A percentile compares a stretch with the other conserved stretches of the same genome.
Conservation (phyloP, 2,797 vertebrate genomes). For the Eospalax fontanierii region DNA sequence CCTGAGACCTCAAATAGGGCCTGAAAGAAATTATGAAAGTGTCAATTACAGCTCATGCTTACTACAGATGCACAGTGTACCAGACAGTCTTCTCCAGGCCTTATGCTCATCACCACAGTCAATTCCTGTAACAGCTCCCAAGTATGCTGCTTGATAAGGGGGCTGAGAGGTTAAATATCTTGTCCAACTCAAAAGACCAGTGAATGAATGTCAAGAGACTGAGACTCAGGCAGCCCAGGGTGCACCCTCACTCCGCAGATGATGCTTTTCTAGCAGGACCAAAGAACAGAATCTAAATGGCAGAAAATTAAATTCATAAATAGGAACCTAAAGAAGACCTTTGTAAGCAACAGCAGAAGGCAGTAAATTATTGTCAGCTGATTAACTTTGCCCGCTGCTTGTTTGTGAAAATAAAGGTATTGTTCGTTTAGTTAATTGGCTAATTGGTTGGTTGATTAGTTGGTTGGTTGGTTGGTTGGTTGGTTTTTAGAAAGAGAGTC, state of each 20-base stretch:
- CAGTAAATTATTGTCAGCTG: not conserved
- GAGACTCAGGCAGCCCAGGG: not conserved
- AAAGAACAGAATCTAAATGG: not conserved
- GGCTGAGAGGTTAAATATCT: not conserved
- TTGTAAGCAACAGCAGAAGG: constrained; percentile 34
- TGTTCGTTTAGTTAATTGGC: no score
- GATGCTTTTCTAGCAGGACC: not conserved
- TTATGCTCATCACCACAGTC: not conserved
- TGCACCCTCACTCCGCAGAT: not conserved
- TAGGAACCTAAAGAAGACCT: not conserved
- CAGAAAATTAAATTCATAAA: constrained; percentile 30
- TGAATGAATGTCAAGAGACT: not conserved
- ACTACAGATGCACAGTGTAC: not conserved
- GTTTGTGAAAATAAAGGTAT: not conserved
- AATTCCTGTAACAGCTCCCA: not conserved
- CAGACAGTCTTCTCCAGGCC: not conserved
- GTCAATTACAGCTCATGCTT: not conserved
- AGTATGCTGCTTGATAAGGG: not conserved
- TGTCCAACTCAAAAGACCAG: not conserved
- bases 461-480: no score
- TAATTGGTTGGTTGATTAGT: no score
- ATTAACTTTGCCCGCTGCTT: fast-evolving
- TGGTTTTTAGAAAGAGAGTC: no score
- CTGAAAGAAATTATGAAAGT: constrained; percentile 34
- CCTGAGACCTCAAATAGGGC: not conserved